Evolutionary conservation across 2,797 vertebrate species (phyloP).

Genomic region (Acanthurus tractus): DNA sequence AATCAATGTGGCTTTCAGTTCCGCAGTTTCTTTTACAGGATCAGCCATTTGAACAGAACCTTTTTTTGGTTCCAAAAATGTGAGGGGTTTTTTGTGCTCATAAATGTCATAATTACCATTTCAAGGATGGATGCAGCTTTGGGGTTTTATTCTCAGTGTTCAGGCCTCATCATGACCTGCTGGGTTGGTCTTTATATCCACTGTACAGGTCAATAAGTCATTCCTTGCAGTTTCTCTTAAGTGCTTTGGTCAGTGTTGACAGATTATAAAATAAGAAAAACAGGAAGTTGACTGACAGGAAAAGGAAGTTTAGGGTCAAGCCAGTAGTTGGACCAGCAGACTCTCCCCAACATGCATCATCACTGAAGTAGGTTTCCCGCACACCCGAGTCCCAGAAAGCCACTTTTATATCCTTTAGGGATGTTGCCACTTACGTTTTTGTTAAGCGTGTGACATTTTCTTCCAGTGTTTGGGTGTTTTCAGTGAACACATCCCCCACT

Average conservation of each 20-base stretch:
- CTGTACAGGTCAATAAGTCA: neutral
- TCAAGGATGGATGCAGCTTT: neutral
- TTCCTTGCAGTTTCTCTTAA: conserved; percentile 14
- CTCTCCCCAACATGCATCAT: neutral
- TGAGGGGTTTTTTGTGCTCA: too few relatives aligned
- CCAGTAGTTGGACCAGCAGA: neutral
- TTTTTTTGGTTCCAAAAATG: too few relatives aligned
- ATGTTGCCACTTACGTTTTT: neutral
- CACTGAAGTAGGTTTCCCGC: neutral
- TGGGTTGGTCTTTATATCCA: too few relatives aligned
- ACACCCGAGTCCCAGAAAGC: neutral
- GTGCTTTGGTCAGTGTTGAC: neutral
- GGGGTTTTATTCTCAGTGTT: neutral
- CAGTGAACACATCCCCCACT: conserved; percentile 46
- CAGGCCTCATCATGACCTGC: neutral
- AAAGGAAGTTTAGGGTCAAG: conserved; percentile 58
- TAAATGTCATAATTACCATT: neutral
- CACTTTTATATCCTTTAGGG: neutral
- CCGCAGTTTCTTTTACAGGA: neutral
- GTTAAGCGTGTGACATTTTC: neutral
- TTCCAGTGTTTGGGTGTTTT: conserved; percentile 15
- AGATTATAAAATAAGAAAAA: conserved; percentile 47
- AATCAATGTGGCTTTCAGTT: conserved; percentile 1
- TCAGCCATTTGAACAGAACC: too few relatives aligned
- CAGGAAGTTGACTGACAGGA: conserved; percentile 53